Evolutionary conservation across 2,113 vertebrate species (phyloP).

Genomic region (Cebus imitator): DNA sequence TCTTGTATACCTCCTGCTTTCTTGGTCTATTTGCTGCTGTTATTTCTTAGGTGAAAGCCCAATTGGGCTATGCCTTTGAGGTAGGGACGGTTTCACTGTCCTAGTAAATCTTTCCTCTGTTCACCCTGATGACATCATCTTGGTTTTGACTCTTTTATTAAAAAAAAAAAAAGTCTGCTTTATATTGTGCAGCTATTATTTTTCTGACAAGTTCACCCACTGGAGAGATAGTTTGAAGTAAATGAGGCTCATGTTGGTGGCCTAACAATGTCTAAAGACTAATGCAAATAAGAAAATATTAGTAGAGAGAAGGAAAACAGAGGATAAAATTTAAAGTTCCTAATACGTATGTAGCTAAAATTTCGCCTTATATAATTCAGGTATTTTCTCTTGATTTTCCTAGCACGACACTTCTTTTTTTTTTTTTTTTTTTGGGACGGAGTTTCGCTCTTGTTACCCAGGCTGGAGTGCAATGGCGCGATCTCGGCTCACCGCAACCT

Average conservation of each 20-base stretch:
- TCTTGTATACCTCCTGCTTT: not conserved
- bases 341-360: not conserved
- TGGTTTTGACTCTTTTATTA: not conserved
- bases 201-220: not conserved
- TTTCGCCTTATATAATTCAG: not conserved
- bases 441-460: no score
- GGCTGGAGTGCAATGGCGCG: no score
- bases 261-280: not conserved
- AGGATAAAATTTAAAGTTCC: not conserved
- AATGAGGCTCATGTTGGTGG: not conserved
- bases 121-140: not conserved
- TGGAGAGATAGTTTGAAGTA: not conserved
- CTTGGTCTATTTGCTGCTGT: not conserved
- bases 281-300: not conserved
- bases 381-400: not conserved
- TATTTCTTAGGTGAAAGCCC: not conserved
- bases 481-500: no score
- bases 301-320: not conserved
- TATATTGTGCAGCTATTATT: not conserved
- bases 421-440: no score
- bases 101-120: not conserved
- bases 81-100: not conserved
- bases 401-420: not conserved
- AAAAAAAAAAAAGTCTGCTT: not conserved
- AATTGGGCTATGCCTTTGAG: not conserved